Percentiles rank a stretch among this genome's conserved stretches.
Conservation (phyloP, 2,888 invertebrate genomes). For the Glomeris marginata region DNA sequence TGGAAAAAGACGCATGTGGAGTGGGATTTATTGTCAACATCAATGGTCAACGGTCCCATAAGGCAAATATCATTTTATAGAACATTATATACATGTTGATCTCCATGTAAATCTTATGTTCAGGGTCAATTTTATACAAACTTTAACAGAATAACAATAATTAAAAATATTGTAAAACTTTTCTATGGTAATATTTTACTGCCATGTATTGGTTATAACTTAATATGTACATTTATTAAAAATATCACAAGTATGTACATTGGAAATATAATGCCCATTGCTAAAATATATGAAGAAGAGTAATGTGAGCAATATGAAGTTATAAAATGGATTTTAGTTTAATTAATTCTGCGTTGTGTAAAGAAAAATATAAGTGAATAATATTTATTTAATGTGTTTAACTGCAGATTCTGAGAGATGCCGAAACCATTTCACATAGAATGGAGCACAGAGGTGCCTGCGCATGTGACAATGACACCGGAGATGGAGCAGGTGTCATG, state of each 20-base stretch:
- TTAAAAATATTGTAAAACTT: neutral
- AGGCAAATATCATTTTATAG: slow-evolving; percentile 32
- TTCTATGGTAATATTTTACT: neutral
- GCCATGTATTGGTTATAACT: neutral
- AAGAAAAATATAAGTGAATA: neutral
- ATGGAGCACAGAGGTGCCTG: slow-evolving; percentile 99
- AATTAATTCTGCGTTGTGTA: too few species aligned
- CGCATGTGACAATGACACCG: slow-evolving; percentile 98
- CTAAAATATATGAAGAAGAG: too few species aligned
- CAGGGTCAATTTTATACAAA: neutral
- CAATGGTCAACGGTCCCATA: slow-evolving; percentile 83
- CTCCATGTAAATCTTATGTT: neutral
- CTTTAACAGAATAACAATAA: neutral
- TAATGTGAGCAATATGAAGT: too few species aligned
- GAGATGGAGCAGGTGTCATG: slow-evolving; percentile 95
- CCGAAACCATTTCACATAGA: slow-evolving; percentile 80
- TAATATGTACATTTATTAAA: neutral
- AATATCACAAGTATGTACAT: neutral
- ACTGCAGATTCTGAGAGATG: slow-evolving; percentile 81
- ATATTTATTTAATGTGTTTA: slow-evolving; percentile 21
- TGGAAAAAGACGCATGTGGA: slow-evolving; percentile 97
- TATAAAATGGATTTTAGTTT: too few species aligned
- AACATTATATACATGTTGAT: neutral
- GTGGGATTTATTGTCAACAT: slow-evolving; percentile 98
- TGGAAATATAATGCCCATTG: neutral